A percentile compares a stretch with the other conserved stretches of the same genome.
These are phyloP conservation scores for Tachysurus vachellii DNA, from an alignment of 2,113 vertebrate genomes.

Conservation along the genomic window DNA sequence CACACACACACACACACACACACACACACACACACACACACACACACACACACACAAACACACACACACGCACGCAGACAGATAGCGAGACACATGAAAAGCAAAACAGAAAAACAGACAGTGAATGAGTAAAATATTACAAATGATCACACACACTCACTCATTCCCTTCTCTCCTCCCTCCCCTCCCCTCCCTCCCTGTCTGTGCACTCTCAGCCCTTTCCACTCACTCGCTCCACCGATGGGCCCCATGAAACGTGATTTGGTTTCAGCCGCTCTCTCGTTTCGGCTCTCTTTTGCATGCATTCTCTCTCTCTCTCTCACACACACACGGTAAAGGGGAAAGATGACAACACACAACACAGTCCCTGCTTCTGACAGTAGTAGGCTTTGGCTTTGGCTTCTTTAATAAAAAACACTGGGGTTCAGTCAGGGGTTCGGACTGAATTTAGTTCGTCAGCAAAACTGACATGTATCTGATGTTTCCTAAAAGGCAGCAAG, in stretches of 20 bases:
- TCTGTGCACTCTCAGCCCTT: background rate
- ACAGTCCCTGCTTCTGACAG: background rate
- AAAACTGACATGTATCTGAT: background rate
- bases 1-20: too few species aligned
- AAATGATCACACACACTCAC: slow-evolving; percentile 21
- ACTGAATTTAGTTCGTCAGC: background rate
- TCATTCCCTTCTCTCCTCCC: background rate
- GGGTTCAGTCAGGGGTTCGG: background rate
- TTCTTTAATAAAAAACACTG: background rate
- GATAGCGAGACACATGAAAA: too few species aligned
- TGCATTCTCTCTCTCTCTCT: background rate
- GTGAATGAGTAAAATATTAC: background rate
- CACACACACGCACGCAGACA: too few species aligned
- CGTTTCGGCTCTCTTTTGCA: slow-evolving; percentile 11
- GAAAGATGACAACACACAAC: background rate
- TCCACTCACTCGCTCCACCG: slow-evolving; percentile 26
- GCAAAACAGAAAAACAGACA: too few species aligned
- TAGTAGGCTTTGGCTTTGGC: background rate
- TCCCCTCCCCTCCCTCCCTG: background rate
- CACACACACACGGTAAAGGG: background rate
- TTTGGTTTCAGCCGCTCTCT: slow-evolving; percentile 25
- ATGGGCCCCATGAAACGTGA: slow-evolving; percentile 32
- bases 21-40: too few species aligned
- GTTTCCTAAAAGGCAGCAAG: background rate
- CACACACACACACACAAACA: too few species aligned